Evolutionary conservation across 2,797 vertebrate species (phyloP).

Genomic region (Allenopithecus nigroviridis): DNA sequence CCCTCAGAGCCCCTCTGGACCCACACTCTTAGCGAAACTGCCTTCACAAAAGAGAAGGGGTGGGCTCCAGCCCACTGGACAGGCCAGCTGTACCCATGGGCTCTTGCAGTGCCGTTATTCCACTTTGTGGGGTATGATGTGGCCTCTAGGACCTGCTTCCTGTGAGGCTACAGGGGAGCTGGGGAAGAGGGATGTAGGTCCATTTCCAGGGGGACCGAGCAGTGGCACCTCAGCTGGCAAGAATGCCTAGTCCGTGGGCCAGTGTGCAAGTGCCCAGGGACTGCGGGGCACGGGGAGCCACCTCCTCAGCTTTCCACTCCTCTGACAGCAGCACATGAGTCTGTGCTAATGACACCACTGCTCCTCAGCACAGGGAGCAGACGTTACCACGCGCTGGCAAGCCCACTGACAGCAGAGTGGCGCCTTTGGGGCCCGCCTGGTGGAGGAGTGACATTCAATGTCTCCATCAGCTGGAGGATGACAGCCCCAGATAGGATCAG

Average conservation of each 20-base stretch:
- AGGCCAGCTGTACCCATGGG: neutral
- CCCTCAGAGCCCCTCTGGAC: neutral
- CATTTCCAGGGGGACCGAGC: neutral
- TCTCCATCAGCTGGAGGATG: neutral
- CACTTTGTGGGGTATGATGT: neutral
- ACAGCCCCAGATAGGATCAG: accelerated
- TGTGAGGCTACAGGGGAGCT: neutral
- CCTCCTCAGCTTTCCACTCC: neutral
- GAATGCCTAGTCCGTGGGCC: neutral
- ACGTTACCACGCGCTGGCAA: neutral
- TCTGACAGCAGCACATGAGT: neutral
- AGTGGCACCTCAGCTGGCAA: neutral
- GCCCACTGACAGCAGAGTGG: neutral
- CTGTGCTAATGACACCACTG: neutral
- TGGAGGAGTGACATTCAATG: neutral
- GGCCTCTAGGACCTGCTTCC: neutral
- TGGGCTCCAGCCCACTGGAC: neutral
- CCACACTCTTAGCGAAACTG: accelerated
- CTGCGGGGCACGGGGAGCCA: accelerated
- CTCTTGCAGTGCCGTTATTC: neutral
- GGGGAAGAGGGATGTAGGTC: neutral
- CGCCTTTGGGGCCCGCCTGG: neutral
- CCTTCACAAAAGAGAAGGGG: neutral
- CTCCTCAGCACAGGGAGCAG: neutral
- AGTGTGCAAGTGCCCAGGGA: neutral